phyloP scores from a whole-genome alignment of 1,140 invertebrate genomes.

The Drosophila novamexicana region DNA sequence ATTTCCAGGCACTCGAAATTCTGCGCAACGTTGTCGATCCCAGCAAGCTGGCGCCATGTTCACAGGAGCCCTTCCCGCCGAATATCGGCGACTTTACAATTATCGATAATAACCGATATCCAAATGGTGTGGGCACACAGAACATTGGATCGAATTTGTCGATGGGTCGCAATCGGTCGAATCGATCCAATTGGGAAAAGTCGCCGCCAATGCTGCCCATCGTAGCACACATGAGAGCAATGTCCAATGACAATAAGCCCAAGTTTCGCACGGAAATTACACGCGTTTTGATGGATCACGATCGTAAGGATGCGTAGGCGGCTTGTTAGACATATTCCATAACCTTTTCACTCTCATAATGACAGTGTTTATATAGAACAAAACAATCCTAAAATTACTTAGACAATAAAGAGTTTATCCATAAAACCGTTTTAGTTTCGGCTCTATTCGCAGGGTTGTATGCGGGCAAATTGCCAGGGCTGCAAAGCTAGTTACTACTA shows the following conservation, averaged over 20 bases:
- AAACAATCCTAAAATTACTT: too few relatives aligned
- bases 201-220: neutral
- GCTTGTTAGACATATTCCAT: too few relatives aligned
- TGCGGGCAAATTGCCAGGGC: too few relatives aligned
- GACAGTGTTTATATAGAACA: too few relatives aligned
- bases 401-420: too few relatives aligned
- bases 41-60: neutral
- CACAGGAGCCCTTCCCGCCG: neutral
- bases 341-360: too few relatives aligned
- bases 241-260: neutral
- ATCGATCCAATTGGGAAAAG: neutral
- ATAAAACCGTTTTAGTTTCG: too few relatives aligned
- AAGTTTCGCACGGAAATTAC: neutral
- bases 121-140: neutral
- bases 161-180: neutral
- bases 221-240: too few relatives aligned
- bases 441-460: too few relatives aligned
- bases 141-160: neutral
- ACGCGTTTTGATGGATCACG: neutral
- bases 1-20: neutral
- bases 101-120: neutral
- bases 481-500: too few relatives aligned
- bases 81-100: neutral
- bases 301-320: neutral
- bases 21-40: neutral